Conservation (phyloP, 2,888 invertebrate genomes). For the Plemyria rubiginata region DNA sequence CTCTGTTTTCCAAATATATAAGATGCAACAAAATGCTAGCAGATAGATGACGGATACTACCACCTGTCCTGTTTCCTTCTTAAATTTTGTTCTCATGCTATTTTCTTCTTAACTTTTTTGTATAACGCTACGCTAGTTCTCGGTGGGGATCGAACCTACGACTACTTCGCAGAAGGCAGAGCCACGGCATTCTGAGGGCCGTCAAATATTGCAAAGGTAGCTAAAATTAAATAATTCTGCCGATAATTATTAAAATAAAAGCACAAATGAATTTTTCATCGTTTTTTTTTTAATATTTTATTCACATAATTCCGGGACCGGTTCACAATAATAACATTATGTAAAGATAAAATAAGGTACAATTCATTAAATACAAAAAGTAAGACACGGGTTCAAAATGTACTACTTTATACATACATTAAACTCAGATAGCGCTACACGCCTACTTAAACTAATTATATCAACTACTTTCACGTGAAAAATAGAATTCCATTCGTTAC, state of each 20-base stretch:
- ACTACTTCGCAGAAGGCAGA: too few species aligned
- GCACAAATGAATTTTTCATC: conserved; percentile 48
- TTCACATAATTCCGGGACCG: conserved; percentile 72
- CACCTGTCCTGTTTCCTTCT: too few species aligned
- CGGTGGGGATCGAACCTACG: too few species aligned
- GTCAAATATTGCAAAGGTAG: too few species aligned
- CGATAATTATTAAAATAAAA: conserved; percentile 39
- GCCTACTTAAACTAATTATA: conserved; percentile 38
- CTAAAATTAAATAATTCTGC: too few species aligned
- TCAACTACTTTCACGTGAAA: conserved; percentile 36
- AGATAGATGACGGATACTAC: too few species aligned
- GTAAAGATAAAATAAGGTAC: conserved; percentile 75
- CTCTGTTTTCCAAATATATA: too few species aligned
- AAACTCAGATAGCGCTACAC: conserved; percentile 62
- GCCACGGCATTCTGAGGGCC: too few species aligned
- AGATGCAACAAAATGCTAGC: too few species aligned
- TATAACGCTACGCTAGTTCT: too few species aligned
- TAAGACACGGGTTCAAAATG: conserved; percentile 62
- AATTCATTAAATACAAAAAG: conserved; percentile 66
- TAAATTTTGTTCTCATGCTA: too few species aligned
- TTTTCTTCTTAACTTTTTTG: too few species aligned
- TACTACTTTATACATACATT: conserved; percentile 47
- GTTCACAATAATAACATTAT: conserved; percentile 75
- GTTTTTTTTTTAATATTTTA: conserved; percentile 70
- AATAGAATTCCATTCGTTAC: conserved; percentile 39